Evolutionary conservation across 2,797 vertebrate genomes (phyloP).

Genomic region (Denticeps clupeoides): DNA sequence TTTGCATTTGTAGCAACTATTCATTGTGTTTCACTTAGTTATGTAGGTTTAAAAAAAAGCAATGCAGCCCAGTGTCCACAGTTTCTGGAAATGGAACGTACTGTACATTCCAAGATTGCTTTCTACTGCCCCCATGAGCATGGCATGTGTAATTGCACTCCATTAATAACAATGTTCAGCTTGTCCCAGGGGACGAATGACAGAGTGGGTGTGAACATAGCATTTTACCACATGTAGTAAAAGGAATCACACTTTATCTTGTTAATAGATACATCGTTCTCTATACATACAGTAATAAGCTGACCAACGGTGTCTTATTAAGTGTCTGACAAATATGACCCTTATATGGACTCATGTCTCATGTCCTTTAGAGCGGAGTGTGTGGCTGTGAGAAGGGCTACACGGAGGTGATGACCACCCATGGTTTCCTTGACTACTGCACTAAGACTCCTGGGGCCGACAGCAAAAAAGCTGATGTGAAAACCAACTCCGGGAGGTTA

Average conservation of each 20-base stretch:
- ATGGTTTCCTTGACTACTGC: slow-evolving; percentile 93
- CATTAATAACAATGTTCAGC: not conserved
- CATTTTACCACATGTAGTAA: too few species aligned
- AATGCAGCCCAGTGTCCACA: too few species aligned
- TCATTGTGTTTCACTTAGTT: not conserved
- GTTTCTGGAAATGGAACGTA: not conserved
- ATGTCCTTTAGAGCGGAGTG: slow-evolving; percentile 89
- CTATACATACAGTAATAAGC: too few species aligned
- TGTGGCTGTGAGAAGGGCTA: slow-evolving; percentile 92
- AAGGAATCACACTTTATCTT: too few species aligned
- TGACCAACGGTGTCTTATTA: too few species aligned
- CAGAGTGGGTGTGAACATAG: too few species aligned
- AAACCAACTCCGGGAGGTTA: slow-evolving; percentile 78
- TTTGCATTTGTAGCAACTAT: not conserved
- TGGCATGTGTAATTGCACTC: not conserved
- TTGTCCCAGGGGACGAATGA: too few species aligned
- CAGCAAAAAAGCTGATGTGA: slow-evolving; percentile 93
- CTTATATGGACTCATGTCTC: too few species aligned
- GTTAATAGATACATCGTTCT: too few species aligned
- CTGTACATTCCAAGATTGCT: not conserved
- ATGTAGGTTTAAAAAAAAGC: too few species aligned
- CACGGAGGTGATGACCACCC: slow-evolving; percentile 88
- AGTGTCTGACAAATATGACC: too few species aligned
- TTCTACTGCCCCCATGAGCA: not conserved
- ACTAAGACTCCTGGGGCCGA: slow-evolving; percentile 83